A percentile compares a stretch with the other conserved stretches of the same genome.
These are phyloP conservation scores for Bibio marci DNA, from an alignment of 2,888 invertebrate genomes.

Conservation along the genomic window DNA sequence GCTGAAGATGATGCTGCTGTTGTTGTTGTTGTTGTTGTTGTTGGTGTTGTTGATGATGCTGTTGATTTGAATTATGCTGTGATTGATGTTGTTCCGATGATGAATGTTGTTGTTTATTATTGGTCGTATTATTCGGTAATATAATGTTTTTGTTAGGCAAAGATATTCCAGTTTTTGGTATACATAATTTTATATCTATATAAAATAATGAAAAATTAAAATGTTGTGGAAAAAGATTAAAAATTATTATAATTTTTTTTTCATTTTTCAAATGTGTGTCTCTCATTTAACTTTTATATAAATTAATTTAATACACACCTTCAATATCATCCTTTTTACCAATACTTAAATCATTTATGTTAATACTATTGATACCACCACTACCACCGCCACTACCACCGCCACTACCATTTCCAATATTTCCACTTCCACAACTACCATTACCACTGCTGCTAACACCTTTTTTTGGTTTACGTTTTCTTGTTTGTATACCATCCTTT, in stretches of 20 bases:
- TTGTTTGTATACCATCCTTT: slow-evolving; percentile 90
- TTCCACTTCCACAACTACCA: slow-evolving; percentile 21
- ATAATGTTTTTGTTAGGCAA: neutral
- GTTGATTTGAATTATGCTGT: slow-evolving; percentile 2
- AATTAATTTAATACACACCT: slow-evolving; percentile 1
- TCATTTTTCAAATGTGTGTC: no score
- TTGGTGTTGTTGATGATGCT: slow-evolving; percentile 3
- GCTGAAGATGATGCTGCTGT: neutral
- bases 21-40: slow-evolving; percentile 1
- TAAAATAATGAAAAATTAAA: slow-evolving; percentile 3
- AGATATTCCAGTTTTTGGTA: slow-evolving; percentile 6
- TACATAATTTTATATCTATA: slow-evolving; percentile 26
- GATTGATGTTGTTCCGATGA: no score
- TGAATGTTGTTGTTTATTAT: neutral
- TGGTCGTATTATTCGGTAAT: neutral
- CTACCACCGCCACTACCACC: neutral
- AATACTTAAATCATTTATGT: neutral
- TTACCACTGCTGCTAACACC: slow-evolving; percentile 37
- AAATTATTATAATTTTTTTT: no score
- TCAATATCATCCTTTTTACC: slow-evolving; percentile 7
- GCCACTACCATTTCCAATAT: no score
- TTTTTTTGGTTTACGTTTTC: slow-evolving; percentile 86
- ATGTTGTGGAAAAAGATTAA: no score
- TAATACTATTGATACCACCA: neutral
- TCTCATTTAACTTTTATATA: no score